Evolutionary conservation across 1,140 invertebrate species (phyloP).

Genomic region (Anadara kagoshimensis): DNA sequence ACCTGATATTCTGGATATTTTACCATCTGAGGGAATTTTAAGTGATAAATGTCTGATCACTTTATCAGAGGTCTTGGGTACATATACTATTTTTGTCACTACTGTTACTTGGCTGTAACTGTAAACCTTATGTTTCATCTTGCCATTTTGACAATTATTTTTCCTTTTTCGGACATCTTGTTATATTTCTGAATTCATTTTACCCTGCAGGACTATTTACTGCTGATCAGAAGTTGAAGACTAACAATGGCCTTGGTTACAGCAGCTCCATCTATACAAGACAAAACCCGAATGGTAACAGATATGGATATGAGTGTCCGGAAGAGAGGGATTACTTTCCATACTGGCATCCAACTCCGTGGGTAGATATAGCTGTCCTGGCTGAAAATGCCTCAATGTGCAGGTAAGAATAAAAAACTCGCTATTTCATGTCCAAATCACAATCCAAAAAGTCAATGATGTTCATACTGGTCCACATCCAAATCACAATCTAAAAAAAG

Average conservation of each 20-base stretch:
- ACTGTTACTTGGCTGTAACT: no score
- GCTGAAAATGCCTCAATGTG: constrained; percentile 69
- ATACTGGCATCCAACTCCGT: constrained; percentile 72
- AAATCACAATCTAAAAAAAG: no score
- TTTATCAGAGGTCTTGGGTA: no score
- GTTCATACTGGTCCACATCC: no score
- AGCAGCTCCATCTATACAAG: constrained; percentile 70
- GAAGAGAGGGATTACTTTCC: constrained; percentile 73
- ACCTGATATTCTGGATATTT: no score
- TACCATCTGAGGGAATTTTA: no score
- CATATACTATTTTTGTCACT: no score
- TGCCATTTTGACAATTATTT: no score
- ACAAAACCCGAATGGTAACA: constrained; percentile 69
- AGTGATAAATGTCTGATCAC: no score
- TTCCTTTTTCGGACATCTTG: neutral
- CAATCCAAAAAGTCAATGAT: no score
- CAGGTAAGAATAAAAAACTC: constrained; percentile 49
- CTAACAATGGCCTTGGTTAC: constrained; percentile 64
- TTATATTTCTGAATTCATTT: neutral
- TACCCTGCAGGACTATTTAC: constrained; percentile 65
- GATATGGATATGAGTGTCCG: constrained; percentile 73
- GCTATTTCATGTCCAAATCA: neutral
- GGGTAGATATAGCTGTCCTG: constrained; percentile 71
- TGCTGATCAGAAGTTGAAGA: constrained; percentile 70
- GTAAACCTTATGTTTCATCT: no score